Evolutionary conservation across 2,113 vertebrate genomes (phyloP).

Genomic region (Chlamydotis undulata): DNA sequence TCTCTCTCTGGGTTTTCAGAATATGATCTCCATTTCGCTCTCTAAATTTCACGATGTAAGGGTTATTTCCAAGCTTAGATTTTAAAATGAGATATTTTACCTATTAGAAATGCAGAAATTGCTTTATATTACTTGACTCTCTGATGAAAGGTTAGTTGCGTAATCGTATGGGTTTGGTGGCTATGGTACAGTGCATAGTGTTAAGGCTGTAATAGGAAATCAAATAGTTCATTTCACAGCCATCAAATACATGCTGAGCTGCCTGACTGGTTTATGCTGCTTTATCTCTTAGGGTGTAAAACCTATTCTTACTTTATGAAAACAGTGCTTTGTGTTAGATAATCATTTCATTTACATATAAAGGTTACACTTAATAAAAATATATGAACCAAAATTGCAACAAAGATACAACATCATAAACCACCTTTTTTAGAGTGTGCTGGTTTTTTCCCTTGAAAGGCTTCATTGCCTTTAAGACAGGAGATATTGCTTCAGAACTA

Average conservation of each 20-base stretch:
- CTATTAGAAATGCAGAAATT: constrained; percentile 16
- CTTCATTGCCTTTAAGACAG: constrained; percentile 75
- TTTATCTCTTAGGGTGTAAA: constrained; percentile 70
- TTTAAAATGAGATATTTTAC: constrained; percentile 34
- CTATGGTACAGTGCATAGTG: constrained; percentile 22
- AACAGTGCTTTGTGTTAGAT: constrained; percentile 68
- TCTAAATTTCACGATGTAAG: background rate
- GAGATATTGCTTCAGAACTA: constrained; percentile 71
- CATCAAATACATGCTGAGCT: constrained; percentile 64
- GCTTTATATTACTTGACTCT: background rate
- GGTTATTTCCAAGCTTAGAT: background rate
- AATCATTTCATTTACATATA: constrained; percentile 77
- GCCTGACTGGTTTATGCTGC: constrained; percentile 59
- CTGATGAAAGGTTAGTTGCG: constrained; percentile 43
- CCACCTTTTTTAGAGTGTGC: constrained; percentile 47
- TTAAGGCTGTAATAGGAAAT: constrained; percentile 67
- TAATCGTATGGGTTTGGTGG: constrained; percentile 5
- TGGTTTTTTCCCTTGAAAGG: constrained; percentile 57
- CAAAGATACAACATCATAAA: constrained; percentile 65
- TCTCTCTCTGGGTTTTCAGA: background rate
- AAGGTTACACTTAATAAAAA: constrained; percentile 75
- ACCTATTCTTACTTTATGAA: constrained; percentile 72
- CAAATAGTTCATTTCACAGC: constrained; percentile 74
- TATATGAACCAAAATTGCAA: constrained; percentile 73
- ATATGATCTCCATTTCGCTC: background rate